Percentiles rank a stretch among this genome's conserved stretches.
Conservation (phyloP, 2,888 invertebrate species). For the Ametastegia equiseti region DNA sequence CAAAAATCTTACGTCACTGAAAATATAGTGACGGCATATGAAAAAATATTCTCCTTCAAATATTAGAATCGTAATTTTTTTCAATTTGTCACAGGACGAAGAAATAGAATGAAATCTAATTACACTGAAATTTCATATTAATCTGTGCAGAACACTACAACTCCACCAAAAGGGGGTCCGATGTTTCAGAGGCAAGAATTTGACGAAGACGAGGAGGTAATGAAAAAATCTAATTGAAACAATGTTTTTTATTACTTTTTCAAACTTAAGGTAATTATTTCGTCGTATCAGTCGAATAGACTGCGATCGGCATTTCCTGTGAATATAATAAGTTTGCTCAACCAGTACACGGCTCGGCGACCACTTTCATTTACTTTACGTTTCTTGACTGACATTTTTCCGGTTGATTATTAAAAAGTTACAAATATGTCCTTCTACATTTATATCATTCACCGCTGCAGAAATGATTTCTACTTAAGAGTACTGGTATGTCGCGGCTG, state of each 20-base stretch:
- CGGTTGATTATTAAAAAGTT: not conserved
- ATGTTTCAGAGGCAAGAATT: slow-evolving; percentile 59
- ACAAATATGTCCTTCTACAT: not conserved
- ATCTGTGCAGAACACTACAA: not conserved
- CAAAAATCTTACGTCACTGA: not conserved
- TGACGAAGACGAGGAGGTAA: slow-evolving; percentile 53
- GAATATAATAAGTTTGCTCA: not conserved
- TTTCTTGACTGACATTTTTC: not conserved
- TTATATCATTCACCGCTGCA: not conserved
- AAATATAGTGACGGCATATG: not conserved
- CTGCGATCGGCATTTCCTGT: not conserved
- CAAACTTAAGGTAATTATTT: not conserved
- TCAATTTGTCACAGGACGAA: not conserved
- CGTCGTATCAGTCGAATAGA: not conserved
- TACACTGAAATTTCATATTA: not conserved
- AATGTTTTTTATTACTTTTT: not conserved
- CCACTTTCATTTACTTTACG: slow-evolving; percentile 32
- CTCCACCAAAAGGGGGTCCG: slow-evolving; percentile 34
- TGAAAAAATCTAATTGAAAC: not conserved
- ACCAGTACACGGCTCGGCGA: slow-evolving; percentile 4
- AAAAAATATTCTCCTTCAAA: not conserved
- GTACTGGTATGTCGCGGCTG: too few species aligned
- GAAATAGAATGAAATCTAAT: not conserved
- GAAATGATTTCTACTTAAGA: not conserved
- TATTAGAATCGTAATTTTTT: slow-evolving; percentile 1